Evolutionary conservation across 2,888 invertebrate genomes (phyloP).

Genomic region (Horisme vitalbata): DNA sequence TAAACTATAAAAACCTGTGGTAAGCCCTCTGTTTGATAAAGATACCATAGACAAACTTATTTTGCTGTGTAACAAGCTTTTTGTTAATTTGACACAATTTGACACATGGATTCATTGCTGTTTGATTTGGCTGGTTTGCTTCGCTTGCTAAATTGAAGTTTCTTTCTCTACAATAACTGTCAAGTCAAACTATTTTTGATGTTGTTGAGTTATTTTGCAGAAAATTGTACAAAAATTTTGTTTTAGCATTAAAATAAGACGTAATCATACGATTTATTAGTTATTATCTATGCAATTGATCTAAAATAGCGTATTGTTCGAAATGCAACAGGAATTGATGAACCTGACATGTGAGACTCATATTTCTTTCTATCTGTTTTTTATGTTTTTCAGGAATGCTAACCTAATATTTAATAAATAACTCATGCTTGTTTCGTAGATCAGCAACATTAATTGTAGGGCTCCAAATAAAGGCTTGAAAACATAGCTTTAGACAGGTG

Average conservation of each 20-base stretch:
- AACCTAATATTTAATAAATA: neutral
- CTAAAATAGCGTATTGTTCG: constrained; percentile 28
- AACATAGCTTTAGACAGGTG: constrained; percentile 62
- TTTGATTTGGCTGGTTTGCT: too few relatives aligned
- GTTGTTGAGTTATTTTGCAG: constrained; percentile 64
- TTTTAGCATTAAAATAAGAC: constrained; percentile 1
- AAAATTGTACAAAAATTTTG: constrained; percentile 13
- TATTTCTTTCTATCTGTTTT: constrained; percentile 33
- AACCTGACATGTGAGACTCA: constrained; percentile 60
- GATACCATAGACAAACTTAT: too few relatives aligned
- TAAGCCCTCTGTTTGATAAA: too few relatives aligned
- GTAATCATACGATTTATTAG: neutral
- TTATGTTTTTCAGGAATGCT: constrained; percentile 17
- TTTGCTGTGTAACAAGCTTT: too few relatives aligned
- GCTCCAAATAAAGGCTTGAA: constrained; percentile 20
- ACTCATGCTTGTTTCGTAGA: neutral
- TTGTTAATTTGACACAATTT: too few relatives aligned
- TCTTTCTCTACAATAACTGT: too few relatives aligned
- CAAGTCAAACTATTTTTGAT: too few relatives aligned
- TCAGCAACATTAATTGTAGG: neutral
- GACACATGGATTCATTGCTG: too few relatives aligned
- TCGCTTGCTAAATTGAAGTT: too few relatives aligned
- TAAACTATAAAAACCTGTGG: too few relatives aligned
- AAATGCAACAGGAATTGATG: constrained; percentile 47
- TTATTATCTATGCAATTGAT: constrained; percentile 7